Percentiles rank a stretch among this genome's conserved stretches.
Evolutionary conservation across 2,113 vertebrate genomes (phyloP).

Genomic region (Cairina moschata): DNA sequence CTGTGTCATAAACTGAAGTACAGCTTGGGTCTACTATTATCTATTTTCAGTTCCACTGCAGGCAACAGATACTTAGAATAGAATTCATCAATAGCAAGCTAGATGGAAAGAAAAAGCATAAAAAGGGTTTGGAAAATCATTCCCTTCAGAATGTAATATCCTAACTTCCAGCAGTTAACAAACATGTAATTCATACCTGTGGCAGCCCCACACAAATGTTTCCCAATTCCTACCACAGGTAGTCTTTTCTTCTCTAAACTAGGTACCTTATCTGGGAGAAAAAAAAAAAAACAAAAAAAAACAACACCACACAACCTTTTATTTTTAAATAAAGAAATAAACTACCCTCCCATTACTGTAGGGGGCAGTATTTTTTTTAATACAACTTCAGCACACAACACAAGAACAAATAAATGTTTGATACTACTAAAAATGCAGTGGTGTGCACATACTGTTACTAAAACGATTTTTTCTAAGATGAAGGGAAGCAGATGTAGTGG

Average conservation of each 20-base stretch:
- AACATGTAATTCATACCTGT: conserved; percentile 82
- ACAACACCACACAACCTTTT: not conserved
- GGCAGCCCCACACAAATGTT: conserved; percentile 94
- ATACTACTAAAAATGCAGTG: not conserved
- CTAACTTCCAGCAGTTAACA: not conserved
- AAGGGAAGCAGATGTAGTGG: not conserved
- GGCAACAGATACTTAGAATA: not conserved
- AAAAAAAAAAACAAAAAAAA: not conserved
- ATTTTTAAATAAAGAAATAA: no score
- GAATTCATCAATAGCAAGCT: not conserved
- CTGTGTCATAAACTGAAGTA: not conserved
- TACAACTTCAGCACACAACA: not conserved
- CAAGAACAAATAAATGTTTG: not conserved
- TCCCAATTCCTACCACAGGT: conserved; percentile 91
- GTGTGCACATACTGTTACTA: not conserved
- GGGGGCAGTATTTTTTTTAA: not conserved
- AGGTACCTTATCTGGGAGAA: conserved; percentile 83
- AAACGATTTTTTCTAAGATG: not conserved
- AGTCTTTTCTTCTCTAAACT: conserved; percentile 79
- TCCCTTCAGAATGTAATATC: not conserved
- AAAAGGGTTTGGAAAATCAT: not conserved
- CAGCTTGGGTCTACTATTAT: not conserved
- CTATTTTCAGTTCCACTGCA: not conserved
- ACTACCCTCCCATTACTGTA: not conserved
- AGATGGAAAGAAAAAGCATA: not conserved